These are phyloP conservation scores for Calephelis perditalis DNA, from an alignment of 2,888 invertebrate species.

Conservation along the genomic window DNA sequence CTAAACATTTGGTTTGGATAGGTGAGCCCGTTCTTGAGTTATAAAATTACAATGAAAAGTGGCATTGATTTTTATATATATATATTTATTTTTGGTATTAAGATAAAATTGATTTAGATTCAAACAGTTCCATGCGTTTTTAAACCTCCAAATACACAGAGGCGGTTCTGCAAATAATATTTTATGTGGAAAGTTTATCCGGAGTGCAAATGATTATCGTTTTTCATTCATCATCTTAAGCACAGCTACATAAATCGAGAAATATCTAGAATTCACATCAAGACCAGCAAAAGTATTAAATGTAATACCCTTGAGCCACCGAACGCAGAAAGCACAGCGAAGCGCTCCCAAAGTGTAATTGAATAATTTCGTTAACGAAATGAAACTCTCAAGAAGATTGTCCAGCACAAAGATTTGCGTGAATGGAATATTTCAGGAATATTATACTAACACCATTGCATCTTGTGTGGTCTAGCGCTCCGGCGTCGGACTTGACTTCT, in stretches of 20 bases:
- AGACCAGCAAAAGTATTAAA: conserved; percentile 11
- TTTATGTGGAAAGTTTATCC: background rate
- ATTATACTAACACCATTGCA: background rate
- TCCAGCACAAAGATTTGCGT: background rate
- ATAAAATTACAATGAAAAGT: too few relatives aligned
- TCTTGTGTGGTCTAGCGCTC: background rate
- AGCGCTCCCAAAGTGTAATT: conserved; percentile 49
- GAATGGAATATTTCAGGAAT: background rate
- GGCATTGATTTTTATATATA: too few relatives aligned
- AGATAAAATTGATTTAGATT: too few relatives aligned
- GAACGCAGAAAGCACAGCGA: conserved; percentile 20
- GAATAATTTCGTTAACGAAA: conserved; percentile 71
- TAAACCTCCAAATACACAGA: too few relatives aligned
- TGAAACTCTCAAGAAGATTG: conserved; percentile 46
- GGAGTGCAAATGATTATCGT: conserved; percentile 1
- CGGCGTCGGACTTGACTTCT: too few relatives aligned
- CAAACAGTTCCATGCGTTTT: too few relatives aligned
- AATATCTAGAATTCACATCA: conserved; percentile 4
- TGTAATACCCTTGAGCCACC: conserved; percentile 10
- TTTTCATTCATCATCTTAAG: conserved; percentile 12
- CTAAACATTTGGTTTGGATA: too few relatives aligned
- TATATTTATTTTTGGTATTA: too few relatives aligned
- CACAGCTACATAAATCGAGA: conserved; percentile 2
- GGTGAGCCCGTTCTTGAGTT: too few relatives aligned
- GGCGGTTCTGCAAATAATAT: too few relatives aligned